Evolutionary conservation across 2,113 vertebrate genomes (phyloP).

Genomic region (Melanocharis versteri): DNA sequence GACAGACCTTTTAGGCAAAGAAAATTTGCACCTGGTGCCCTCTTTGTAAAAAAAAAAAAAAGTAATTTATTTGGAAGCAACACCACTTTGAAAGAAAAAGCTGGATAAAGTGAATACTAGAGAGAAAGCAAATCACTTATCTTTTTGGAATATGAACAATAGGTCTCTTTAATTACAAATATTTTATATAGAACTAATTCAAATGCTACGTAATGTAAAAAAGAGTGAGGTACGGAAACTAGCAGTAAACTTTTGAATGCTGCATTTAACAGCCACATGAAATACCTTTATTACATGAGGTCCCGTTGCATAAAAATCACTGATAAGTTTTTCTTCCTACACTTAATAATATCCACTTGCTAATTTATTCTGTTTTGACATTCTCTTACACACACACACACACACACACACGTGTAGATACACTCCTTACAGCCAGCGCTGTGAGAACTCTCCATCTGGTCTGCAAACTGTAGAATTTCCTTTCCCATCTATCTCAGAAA

Average conservation of each 20-base stretch:
- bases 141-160: neutral
- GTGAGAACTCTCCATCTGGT: slow-evolving; percentile 73
- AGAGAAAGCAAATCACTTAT: neutral
- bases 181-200: neutral
- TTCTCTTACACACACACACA: slow-evolving; percentile 16
- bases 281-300: neutral
- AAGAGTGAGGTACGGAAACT: neutral
- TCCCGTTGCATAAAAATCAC: neutral
- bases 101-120: neutral
- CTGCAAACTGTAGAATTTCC: slow-evolving; percentile 73
- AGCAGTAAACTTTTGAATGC: neutral
- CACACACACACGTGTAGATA: neutral
- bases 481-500: slow-evolving; percentile 74
- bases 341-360: neutral
- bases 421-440: slow-evolving; percentile 48
- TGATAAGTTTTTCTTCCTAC: neutral
- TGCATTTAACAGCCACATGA: neutral
- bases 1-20: neutral
- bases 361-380: slow-evolving; percentile 1
- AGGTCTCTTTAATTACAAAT: neutral
- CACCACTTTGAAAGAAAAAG: neutral
- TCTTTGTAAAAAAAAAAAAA: neutral
- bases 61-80: neutral
- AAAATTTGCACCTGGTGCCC: neutral
- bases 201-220: neutral